Conservation (phyloP, 2,888 invertebrate genomes). For the Schrankia costaestrigalis region DNA sequence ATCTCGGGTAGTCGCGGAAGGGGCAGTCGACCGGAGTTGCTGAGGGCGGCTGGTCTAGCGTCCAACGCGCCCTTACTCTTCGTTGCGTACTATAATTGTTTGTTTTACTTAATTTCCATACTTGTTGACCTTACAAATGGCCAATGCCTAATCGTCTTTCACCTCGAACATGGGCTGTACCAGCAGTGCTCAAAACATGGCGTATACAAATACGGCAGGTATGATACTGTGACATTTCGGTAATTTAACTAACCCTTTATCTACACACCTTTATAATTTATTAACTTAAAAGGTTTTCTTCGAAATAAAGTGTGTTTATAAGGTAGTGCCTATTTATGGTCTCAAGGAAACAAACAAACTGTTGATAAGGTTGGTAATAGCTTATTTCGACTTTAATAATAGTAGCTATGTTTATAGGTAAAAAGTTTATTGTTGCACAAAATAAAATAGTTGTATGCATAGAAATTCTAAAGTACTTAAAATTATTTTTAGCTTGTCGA, state of each 20-base stretch:
- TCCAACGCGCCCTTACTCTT: slow-evolving; percentile 25
- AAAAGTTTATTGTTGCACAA: too few relatives aligned
- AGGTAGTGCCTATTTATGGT: slow-evolving; percentile 3
- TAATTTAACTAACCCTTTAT: slow-evolving; percentile 22
- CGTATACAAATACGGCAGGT: slow-evolving; percentile 55
- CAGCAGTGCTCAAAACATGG: slow-evolving; percentile 65
- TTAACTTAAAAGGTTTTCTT: slow-evolving; percentile 8
- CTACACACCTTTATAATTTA: slow-evolving; percentile 8
- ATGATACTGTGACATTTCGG: slow-evolving; percentile 36
- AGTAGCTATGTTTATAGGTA: too few relatives aligned
- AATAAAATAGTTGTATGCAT: too few relatives aligned
- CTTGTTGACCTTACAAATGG: slow-evolving; percentile 33
- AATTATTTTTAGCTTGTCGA: too few relatives aligned
- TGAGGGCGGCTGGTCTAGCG: slow-evolving; percentile 51
- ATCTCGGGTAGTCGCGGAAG: slow-evolving; percentile 47
- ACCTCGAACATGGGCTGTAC: slow-evolving; percentile 69
- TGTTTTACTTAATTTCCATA: slow-evolving; percentile 19
- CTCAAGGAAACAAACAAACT: slow-evolving; percentile 7
- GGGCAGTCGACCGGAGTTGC: slow-evolving; percentile 57
- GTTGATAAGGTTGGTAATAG: too few relatives aligned
- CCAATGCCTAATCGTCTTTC: slow-evolving; percentile 21
- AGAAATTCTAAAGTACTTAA: too few relatives aligned
- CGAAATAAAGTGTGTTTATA: slow-evolving; percentile 3
- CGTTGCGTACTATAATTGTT: slow-evolving; percentile 19
- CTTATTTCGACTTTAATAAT: too few relatives aligned